These are phyloP conservation scores for Myotis daubentonii DNA, from an alignment of 2,797 vertebrate species.

Conservation along the genomic window DNA sequence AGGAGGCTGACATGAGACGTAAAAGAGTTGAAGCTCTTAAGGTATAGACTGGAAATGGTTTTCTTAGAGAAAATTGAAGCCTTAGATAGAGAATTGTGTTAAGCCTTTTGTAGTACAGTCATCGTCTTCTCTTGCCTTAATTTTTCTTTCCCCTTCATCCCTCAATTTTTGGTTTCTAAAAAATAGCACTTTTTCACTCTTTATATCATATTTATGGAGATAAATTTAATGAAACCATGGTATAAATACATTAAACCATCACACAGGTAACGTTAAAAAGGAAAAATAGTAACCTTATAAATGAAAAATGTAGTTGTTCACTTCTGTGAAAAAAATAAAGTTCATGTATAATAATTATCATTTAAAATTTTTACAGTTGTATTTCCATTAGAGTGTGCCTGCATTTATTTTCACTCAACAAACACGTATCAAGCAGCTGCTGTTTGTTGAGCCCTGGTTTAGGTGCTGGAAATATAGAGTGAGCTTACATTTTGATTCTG, in stretches of 20 bases:
- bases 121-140: not conserved
- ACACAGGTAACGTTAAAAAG: not conserved
- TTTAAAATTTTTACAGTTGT: conserved; percentile 31
- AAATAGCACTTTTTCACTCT: conserved; percentile 19
- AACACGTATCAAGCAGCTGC: not conserved
- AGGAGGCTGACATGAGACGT: conserved; percentile 91
- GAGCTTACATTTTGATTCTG: not conserved
- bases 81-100: not conserved
- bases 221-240: not conserved
- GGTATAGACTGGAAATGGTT: conserved; percentile 81
- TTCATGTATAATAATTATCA: not conserved
- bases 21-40: conserved; percentile 95
- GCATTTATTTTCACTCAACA: conserved; percentile 7
- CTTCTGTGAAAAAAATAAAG: not conserved
- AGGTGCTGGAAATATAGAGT: not conserved
- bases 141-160: conserved; percentile 21
- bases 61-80: conserved; percentile 31
- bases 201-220: conserved; percentile 12
- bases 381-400: not conserved
- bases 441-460: not conserved
- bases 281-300: conserved; percentile 5
- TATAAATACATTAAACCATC: conserved; percentile 8
- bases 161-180: conserved; percentile 11
- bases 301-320: not conserved
- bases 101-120: not conserved